Evolutionary conservation across 2,888 invertebrate genomes (phyloP).

Genomic region (Cheilosia vulpina): DNA sequence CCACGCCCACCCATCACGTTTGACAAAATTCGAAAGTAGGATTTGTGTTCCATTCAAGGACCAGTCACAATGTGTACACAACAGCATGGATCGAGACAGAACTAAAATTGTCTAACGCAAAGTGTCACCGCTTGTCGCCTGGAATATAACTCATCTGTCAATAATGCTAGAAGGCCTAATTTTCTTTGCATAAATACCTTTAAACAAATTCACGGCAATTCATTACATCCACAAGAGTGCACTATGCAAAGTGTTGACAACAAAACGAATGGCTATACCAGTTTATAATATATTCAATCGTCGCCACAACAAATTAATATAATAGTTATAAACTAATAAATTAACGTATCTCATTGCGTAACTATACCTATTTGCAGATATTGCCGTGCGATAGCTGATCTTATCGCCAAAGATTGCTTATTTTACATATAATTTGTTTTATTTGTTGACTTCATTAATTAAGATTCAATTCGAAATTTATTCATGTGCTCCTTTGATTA

Average conservation of each 20-base stretch:
- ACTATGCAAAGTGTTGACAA: slow-evolving; percentile 67
- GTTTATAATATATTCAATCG: slow-evolving; percentile 64
- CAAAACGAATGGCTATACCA: slow-evolving; percentile 40
- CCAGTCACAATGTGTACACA: no score
- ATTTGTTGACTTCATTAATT: slow-evolving; percentile 59
- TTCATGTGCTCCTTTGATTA: slow-evolving; percentile 44
- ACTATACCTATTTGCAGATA: slow-evolving; percentile 43
- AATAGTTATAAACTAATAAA: slow-evolving; percentile 57
- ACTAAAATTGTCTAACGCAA: neutral
- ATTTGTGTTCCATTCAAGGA: no score
- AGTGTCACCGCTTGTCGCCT: slow-evolving; percentile 29
- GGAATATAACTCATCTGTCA: slow-evolving; percentile 27
- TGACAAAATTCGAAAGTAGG: no score
- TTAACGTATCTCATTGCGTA: slow-evolving; percentile 47
- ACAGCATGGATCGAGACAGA: no score
- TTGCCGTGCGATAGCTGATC: slow-evolving; percentile 42
- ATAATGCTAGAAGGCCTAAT: slow-evolving; percentile 35
- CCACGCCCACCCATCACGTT: no score
- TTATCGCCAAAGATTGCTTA: slow-evolving; percentile 51
- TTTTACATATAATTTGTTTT: slow-evolving; percentile 50
- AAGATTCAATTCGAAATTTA: slow-evolving; percentile 33
- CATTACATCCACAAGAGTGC: slow-evolving; percentile 40
- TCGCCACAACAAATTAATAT: slow-evolving; percentile 20
- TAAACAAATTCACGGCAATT: slow-evolving; percentile 43
- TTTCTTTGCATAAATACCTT: slow-evolving; percentile 23